Conservation (phyloP, 2,888 invertebrate genomes). For the Melanophora roralis region DNA sequence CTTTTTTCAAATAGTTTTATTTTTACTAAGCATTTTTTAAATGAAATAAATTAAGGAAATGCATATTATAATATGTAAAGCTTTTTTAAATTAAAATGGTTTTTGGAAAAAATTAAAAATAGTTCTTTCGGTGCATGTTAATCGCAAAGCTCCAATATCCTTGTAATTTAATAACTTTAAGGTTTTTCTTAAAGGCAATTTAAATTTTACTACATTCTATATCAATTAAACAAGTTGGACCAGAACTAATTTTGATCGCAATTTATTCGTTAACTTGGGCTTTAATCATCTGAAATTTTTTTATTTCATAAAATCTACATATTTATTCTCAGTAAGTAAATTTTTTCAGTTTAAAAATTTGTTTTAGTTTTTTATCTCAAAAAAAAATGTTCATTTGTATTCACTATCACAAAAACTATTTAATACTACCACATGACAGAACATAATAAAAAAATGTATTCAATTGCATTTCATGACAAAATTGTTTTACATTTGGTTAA, state of each 20-base stretch:
- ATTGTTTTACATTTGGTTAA: slow-evolving; percentile 25
- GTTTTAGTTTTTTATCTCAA: neutral
- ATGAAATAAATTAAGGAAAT: neutral
- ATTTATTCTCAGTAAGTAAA: slow-evolving; percentile 14
- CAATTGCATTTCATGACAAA: slow-evolving; percentile 18
- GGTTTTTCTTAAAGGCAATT: no score
- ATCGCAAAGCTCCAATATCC: no score
- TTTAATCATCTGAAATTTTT: neutral
- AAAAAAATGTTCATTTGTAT: slow-evolving; percentile 30
- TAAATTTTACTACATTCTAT: no score
- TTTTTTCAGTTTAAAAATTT: slow-evolving; percentile 30
- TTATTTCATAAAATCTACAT: slow-evolving; percentile 2
- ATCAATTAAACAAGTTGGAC: no score
- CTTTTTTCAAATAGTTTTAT: slow-evolving; percentile 1
- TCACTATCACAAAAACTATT: neutral
- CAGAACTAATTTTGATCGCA: no score
- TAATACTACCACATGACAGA: neutral
- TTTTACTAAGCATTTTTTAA: neutral
- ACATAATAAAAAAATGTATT: no score
- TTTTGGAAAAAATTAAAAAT: no score
- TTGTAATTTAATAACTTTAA: no score
- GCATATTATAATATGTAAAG: no score
- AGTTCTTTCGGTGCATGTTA: no score
- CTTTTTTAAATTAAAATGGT: no score
- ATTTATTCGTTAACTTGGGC: no score